Percentiles rank a stretch among this genome's conserved stretches.
Evolutionary conservation across 2,113 vertebrate genomes (phyloP).

Genomic region (Antennarius striatus): DNA sequence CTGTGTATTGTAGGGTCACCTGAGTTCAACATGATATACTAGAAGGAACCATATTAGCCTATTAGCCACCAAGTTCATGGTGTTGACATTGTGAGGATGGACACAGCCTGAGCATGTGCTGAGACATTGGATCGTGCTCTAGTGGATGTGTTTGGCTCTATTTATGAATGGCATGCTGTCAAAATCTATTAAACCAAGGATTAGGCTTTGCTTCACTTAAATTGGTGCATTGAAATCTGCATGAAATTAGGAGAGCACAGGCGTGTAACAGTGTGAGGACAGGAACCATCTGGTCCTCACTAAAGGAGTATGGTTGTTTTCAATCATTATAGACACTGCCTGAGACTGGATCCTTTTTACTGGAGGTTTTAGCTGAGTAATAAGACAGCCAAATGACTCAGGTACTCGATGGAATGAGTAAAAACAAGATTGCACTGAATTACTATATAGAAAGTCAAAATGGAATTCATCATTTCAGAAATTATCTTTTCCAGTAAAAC

Average conservation of each 20-base stretch:
- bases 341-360: slow-evolving; percentile 23
- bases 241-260: slow-evolving; percentile 46
- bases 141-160: slow-evolving; percentile 35
- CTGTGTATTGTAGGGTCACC: slow-evolving; percentile 44
- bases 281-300: slow-evolving; percentile 59
- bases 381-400: slow-evolving; percentile 2
- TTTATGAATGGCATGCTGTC: slow-evolving; percentile 46
- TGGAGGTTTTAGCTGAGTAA: slow-evolving; percentile 14
- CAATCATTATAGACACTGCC: slow-evolving; percentile 25
- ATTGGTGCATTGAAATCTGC: slow-evolving; percentile 45
- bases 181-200: slow-evolving; percentile 45
- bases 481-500: no score
- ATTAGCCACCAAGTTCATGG: slow-evolving; percentile 36
- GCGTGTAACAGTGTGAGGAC: slow-evolving; percentile 40
- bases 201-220: slow-evolving; percentile 41
- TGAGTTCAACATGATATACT: slow-evolving; percentile 58
- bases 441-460: no score
- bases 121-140: slow-evolving; percentile 26
- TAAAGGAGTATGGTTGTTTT: slow-evolving; percentile 49
- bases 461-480: no score
- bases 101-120: slow-evolving; percentile 40
- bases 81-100: slow-evolving; percentile 50
- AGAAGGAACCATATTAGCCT: slow-evolving; percentile 51
- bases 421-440: no score
- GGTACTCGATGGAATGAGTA: not conserved